These are phyloP conservation scores for Sesamia nonagrioides DNA, from an alignment of 1,140 invertebrate species.

Conservation along the genomic window DNA sequence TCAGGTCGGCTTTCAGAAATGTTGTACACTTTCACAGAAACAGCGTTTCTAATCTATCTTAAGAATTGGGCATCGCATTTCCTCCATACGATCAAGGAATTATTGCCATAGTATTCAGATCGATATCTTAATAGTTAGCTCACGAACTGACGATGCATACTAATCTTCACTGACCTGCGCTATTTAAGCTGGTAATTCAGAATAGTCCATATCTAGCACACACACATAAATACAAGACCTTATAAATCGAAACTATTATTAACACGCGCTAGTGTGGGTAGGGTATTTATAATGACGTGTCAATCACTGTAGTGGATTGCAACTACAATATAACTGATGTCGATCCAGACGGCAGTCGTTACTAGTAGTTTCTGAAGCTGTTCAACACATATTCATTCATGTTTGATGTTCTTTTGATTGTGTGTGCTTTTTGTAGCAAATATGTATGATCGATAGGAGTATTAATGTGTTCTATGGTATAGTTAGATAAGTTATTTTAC, in stretches of 20 bases:
- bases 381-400: conserved; percentile 17
- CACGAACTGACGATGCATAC: no score
- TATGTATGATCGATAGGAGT: neutral
- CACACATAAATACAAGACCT: conserved; percentile 5
- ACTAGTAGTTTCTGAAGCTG: conserved; percentile 13
- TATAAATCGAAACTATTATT: neutral
- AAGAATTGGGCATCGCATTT: no score
- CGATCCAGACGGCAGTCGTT: neutral
- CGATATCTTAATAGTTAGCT: no score
- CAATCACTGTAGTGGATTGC: conserved; percentile 9
- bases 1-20: no score
- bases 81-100: no score
- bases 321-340: conserved; percentile 18
- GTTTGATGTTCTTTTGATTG: conserved; percentile 13
- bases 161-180: neutral
- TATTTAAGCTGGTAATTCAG: neutral
- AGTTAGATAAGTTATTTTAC: no score
- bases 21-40: no score
- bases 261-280: neutral
- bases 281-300: conserved; percentile 7
- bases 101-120: no score
- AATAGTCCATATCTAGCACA: neutral
- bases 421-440: neutral
- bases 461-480: no score
- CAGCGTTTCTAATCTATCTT: no score